Evolutionary conservation across 1,140 invertebrate genomes (phyloP).

Genomic region (Ctenoplectra terminalis): DNA sequence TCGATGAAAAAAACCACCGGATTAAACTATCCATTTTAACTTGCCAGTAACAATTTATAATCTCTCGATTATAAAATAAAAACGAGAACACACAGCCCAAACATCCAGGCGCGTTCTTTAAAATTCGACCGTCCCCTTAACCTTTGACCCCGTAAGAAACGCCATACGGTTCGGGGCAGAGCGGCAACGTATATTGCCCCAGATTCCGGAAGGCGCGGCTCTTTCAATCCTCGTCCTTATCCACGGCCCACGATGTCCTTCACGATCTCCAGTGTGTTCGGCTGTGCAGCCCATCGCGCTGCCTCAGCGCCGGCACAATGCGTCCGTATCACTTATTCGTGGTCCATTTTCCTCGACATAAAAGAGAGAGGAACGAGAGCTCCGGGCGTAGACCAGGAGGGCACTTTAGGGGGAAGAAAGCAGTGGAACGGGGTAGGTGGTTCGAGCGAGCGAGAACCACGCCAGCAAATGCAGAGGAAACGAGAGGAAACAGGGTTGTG

Average conservation of each 20-base stretch:
- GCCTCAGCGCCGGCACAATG: constrained; percentile 57
- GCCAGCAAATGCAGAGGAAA: background rate
- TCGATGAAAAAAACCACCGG: too few relatives aligned
- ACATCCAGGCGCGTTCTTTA: background rate
- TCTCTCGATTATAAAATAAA: too few relatives aligned
- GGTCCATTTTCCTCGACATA: constrained; percentile 75
- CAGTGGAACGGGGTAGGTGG: background rate
- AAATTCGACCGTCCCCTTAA: constrained; percentile 49
- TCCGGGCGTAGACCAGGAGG: constrained; percentile 34
- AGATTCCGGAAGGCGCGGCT: constrained; percentile 35
- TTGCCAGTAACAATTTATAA: too few relatives aligned
- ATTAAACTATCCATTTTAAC: too few relatives aligned
- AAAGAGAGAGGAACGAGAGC: constrained; percentile 57
- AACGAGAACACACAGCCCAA: too few relatives aligned
- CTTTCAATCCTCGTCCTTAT: constrained; percentile 54
- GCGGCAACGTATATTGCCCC: constrained; percentile 19
- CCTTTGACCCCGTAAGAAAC: constrained; percentile 50
- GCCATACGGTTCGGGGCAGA: constrained; percentile 5
- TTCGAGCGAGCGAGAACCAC: background rate
- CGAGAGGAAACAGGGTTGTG: background rate
- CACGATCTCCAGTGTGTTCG: background rate
- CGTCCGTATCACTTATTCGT: constrained; percentile 80
- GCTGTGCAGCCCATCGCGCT: constrained; percentile 16
- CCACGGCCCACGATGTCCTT: constrained; percentile 24
- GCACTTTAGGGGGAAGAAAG: constrained; percentile 19